Evolutionary conservation across 2,888 invertebrate species (phyloP).

Genomic region (Listrodromus nycthemerus): DNA sequence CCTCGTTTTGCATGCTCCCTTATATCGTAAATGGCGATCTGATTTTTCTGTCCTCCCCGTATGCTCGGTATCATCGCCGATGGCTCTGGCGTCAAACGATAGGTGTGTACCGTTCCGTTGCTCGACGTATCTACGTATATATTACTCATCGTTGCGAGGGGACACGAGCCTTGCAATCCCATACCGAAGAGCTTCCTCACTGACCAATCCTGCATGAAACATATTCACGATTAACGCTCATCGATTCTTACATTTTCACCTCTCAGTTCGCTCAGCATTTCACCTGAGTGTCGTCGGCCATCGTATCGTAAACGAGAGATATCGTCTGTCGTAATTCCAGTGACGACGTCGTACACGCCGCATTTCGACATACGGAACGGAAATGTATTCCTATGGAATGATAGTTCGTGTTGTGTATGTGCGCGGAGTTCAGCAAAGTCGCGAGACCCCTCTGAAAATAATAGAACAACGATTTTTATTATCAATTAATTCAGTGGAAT

Average conservation of each 20-base stretch:
- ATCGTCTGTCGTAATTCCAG: slow-evolving; percentile 94
- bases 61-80: slow-evolving; percentile 86
- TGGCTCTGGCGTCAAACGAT: slow-evolving; percentile 88
- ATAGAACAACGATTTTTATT: not conserved
- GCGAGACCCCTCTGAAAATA: slow-evolving; percentile 90
- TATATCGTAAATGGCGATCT: slow-evolving; percentile 91
- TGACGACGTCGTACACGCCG: slow-evolving; percentile 87
- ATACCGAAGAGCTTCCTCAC: slow-evolving; percentile 94
- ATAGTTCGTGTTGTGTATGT: slow-evolving; percentile 96
- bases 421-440: slow-evolving; percentile 94
- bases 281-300: slow-evolving; percentile 81
- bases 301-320: slow-evolving; percentile 94
- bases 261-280: not conserved
- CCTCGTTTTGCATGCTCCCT: slow-evolving; percentile 83
- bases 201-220: slow-evolving; percentile 90
- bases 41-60: slow-evolving; percentile 89
- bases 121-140: slow-evolving; percentile 93
- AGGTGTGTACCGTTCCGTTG: slow-evolving; percentile 87
- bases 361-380: slow-evolving; percentile 90
- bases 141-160: slow-evolving; percentile 91
- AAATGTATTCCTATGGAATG: slow-evolving; percentile 96
- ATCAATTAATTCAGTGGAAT: too few relatives aligned
- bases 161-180: slow-evolving; percentile 92
- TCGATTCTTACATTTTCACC: not conserved
- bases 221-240: not conserved